Conservation (phyloP, 1,140 invertebrate species). For the Drosophila subobscura region DNA sequence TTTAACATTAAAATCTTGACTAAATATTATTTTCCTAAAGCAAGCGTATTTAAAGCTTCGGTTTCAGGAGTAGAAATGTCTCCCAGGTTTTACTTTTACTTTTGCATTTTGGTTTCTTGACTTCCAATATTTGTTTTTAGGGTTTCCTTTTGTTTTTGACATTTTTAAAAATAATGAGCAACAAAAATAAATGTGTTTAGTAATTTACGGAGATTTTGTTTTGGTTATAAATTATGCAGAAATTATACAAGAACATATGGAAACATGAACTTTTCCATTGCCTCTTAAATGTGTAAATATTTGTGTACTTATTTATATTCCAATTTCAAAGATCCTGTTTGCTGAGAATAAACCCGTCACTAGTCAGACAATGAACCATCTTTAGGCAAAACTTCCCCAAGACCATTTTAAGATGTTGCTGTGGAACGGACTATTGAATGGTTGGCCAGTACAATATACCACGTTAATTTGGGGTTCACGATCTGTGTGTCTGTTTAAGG, state of each 20-base stretch:
- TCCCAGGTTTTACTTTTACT: too few relatives aligned
- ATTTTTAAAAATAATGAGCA: slow-evolving; percentile 34
- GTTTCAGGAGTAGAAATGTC: too few relatives aligned
- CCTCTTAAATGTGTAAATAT: too few relatives aligned
- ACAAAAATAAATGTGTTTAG: slow-evolving; percentile 20
- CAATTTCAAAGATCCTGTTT: slow-evolving; percentile 3
- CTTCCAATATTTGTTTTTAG: slow-evolving; percentile 49
- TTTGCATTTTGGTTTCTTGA: slow-evolving; percentile 48
- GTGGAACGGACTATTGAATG: slow-evolving; percentile 16
- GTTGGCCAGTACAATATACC: slow-evolving; percentile 2
- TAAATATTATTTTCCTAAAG: too few relatives aligned
- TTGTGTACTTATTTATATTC: too few relatives aligned
- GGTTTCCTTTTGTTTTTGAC: slow-evolving; percentile 12
- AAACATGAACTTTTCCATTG: too few relatives aligned
- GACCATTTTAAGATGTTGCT: slow-evolving; percentile 16
- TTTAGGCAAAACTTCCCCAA: too few relatives aligned
- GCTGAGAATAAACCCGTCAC: slow-evolving; percentile 22
- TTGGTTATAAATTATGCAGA: slow-evolving; percentile 4
- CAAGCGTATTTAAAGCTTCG: too few relatives aligned
- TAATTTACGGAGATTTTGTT: slow-evolving; percentile 39
- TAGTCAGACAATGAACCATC: too few relatives aligned
- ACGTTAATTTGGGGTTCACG: slow-evolving; percentile 16
- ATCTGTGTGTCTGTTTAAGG: slow-evolving; percentile 43
- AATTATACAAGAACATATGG: slow-evolving; percentile 7
- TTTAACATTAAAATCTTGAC: too few relatives aligned